Evolutionary conservation across 2,113 vertebrate genomes (phyloP), one percentile per base, ranked within the genome.

Genomic region (Pygathrix nemaeus): DNA sequence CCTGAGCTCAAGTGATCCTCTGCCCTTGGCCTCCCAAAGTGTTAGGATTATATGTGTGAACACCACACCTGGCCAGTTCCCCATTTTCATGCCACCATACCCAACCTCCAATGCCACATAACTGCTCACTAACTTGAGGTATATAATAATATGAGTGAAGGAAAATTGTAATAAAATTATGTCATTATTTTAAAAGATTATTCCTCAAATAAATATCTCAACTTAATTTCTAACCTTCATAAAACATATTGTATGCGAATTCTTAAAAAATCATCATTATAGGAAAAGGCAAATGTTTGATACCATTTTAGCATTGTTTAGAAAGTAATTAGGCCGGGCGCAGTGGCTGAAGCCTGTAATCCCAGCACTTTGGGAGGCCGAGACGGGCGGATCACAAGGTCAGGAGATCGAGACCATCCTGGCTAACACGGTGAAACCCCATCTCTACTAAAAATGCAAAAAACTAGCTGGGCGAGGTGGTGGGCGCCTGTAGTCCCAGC

Each of bases 161-260:
- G 14, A 91, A 97, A 96, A 86, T 23, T 92, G 20, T 1, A 81
- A 21, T 75, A 40, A 94, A 97, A 82, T 86, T 87, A 75, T 35
- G 3, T 89, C 59, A 92, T 61, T 92, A 13, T 93, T 94, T 94
- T n/a, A 88, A 97, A 88, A 35, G 17, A 81, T 27, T 94, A 94
- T 66, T 91, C 21, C 30, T 88, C 92, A 96, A 86, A 92, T 89
- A 90, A 95, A 76, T 84, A 3, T 85, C 40, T 96, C 45, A 88
- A 80, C 30, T 88, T 35, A 79, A 75, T 38, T 68, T 68, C n/a
- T 70, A 97, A 88, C 9, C 18, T 94, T 79, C 43, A 84, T 43
- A 72, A 80, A 82, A 83, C 18, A 94, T 91, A 84, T 3, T 55
- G 2, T 78, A 86, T 70, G 38, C 75, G 43, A 93, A 48, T 68